phyloP scores from a whole-genome alignment of 2,113 vertebrate genomes.

The Prietella phreatophila region DNA sequence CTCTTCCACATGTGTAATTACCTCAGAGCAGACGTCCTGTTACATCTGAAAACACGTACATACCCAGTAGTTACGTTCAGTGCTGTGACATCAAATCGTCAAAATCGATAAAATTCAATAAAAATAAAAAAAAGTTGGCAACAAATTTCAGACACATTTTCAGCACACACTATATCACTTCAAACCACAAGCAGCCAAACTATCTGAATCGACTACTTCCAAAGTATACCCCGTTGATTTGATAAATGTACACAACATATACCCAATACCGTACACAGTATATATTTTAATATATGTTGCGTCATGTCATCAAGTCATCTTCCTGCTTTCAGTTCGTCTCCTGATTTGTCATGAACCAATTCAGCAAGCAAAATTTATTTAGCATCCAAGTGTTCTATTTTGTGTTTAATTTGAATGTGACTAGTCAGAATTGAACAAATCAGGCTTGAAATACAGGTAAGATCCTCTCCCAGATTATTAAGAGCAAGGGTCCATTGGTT shows the following conservation, averaged over 20 bases:
- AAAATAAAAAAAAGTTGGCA: neutral
- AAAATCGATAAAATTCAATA: neutral
- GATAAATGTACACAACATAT: neutral
- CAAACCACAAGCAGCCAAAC: neutral
- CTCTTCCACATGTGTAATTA: conserved; percentile 1
- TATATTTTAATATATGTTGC: neutral
- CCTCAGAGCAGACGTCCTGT: neutral
- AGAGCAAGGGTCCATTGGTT: neutral
- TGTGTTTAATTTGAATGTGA: neutral
- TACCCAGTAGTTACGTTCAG: neutral
- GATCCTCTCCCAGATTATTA: neutral
- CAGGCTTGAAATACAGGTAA: neutral
- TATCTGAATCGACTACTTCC: neutral
- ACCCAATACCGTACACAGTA: neutral
- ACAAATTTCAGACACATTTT: neutral
- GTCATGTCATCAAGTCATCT: neutral
- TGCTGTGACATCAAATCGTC: neutral
- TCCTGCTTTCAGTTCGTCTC: neutral
- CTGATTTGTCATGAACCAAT: neutral
- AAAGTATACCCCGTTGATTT: neutral
- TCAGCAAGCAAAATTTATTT: neutral
- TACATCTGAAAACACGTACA: neutral
- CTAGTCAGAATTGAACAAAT: neutral
- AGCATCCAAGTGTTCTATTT: neutral
- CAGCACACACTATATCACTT: neutral